phyloP scores from a whole-genome alignment of 2,797 vertebrate genomes.

The Lepilemur septentrionalis region DNA sequence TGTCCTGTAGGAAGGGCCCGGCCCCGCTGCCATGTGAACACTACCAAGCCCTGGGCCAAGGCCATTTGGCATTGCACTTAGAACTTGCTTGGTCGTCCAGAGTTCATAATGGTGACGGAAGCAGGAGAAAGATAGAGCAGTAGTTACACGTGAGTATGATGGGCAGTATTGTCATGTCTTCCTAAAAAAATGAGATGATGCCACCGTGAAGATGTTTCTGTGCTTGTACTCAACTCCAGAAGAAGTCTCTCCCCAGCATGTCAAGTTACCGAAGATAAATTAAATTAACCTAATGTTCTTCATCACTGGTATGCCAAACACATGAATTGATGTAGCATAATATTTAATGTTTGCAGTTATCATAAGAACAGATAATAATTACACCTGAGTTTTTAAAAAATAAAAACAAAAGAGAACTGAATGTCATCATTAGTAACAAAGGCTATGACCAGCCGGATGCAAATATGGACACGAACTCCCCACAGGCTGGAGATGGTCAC shows the following conservation, averaged over 20 bases:
- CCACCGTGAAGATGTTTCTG: conserved; percentile 84
- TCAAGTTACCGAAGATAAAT: conserved; percentile 86
- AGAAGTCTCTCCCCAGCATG: conserved; percentile 82
- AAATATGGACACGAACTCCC: conserved; percentile 78
- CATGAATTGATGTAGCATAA: conserved; percentile 81
- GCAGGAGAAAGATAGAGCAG: conserved; percentile 71
- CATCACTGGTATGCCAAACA: conserved; percentile 84
- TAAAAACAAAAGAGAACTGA: conserved; percentile 85
- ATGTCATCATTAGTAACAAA: conserved; percentile 79
- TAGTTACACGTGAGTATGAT: conserved; percentile 74
- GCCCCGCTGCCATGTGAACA: conserved; percentile 46
- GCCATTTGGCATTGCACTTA: conserved; percentile 60
- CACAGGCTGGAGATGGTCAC: conserved; percentile 66
- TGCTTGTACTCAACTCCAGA: conserved; percentile 85
- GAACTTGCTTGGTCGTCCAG: conserved; percentile 76
- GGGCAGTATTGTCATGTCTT: conserved; percentile 80
- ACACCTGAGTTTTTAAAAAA: conserved; percentile 89
- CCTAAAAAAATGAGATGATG: conserved; percentile 88
- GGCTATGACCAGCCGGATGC: conserved; percentile 80
- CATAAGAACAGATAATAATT: conserved; percentile 86
- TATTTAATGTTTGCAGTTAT: conserved; percentile 86
- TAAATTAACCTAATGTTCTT: conserved; percentile 85
- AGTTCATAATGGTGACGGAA: conserved; percentile 58
- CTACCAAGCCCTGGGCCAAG: conserved; percentile 59
- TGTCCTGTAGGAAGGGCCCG: conserved; percentile 75